Evolutionary conservation across 2,113 vertebrate genomes (phyloP), one percentile per base, ranked within the genome.

Genomic region (Dendrocopos noguchii): DNA sequence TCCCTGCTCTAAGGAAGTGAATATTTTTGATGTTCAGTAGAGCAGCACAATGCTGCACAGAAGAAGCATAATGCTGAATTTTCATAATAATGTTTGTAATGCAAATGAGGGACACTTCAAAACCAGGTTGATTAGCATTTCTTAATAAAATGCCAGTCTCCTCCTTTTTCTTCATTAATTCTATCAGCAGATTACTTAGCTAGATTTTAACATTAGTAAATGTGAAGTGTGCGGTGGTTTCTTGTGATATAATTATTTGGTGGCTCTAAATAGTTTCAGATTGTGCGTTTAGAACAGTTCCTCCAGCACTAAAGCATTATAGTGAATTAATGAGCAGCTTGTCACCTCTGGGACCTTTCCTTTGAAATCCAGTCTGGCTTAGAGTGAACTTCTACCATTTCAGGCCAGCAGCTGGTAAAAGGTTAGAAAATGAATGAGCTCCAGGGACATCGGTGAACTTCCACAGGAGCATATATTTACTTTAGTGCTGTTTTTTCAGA

Each of bases 101-200:
- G 98, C 98, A 98, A 98, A 99, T 98, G 97, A 98, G 95, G 94
- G 89, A 91, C 77, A 97, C 97, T 98, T 98, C 98, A 99, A 98
- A 98, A 97, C 85, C 97, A 91, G 92, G 66, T 94, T 97, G 97
- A 98, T 99, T 99, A 98, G 97, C 98, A 98, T 98, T 98, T 98
- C 97, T 97, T 98, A 96, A 97, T 97, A 97, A 97, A 96, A 97
- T 97, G 95, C 96, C 95, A 97, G 93, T 97, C 94, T 95, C 73
- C 84, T 93, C 57, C 95, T 95, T 96, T 97, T 93, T 91, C 94
- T 97, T 96, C 96, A 95, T 97, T 97, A 96, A 95, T 96, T 97
- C 96, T 96, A 96, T 97, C 77, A 31, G 88, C 96, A 97, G 96
- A 97, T 97, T 97, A 96, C 95, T 95, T 93, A 96, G 95, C 90